Base-by-base conservation (phyloP, 2,888 invertebrate genomes). In the Anoncus sp. region DNA sequence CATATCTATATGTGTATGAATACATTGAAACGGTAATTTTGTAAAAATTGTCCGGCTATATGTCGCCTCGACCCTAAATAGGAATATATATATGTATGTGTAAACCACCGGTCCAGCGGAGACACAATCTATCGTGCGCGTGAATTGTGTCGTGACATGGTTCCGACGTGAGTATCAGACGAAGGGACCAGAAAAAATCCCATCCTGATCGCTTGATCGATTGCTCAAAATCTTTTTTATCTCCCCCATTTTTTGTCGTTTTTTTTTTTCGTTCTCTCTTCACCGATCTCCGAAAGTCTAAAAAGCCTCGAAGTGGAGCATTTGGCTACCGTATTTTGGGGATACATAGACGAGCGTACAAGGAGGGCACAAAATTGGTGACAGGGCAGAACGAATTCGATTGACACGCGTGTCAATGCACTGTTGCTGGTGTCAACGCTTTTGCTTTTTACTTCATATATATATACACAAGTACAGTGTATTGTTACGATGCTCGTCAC, bases 351-450 rank as follows among this genome's bases (percentile, higher is more conserved):
- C 38, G 40, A 14, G 43, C 55, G 18, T 45, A 49, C 27, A 51
- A 53, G 40, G 51, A 63, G 38, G 27, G 18, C 27, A 31, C 0
- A 14, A 60, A 63, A 38, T 38, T 43, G 55, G 27, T 55, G 66
- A 67, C 66, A 55, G 63, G 14, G 43, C 57, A 57, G 62, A 77
- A 79, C 75, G 74, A 77, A 82, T 81, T 72, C 79, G 81, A 73
- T 82, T 81, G 82, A 81, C 79, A 82, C 75, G 79, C 78, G 76
- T 82, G 81, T 82, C 81, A 81, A 78, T 76, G 76, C 31, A 31
- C 31, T 31, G 31, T 31, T 73, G 74, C 74, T 79, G 79, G 81
- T 79, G 79, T 78, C 79, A 77, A 73, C 57, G 69, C 69, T 69
- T 53, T 49, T n/a, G n/a, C n/a, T n/a, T 62, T 73, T 38, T 27